phyloP scores from a whole-genome alignment of 1,140 invertebrate genomes.

The Tetramorium parvispinum region DNA sequence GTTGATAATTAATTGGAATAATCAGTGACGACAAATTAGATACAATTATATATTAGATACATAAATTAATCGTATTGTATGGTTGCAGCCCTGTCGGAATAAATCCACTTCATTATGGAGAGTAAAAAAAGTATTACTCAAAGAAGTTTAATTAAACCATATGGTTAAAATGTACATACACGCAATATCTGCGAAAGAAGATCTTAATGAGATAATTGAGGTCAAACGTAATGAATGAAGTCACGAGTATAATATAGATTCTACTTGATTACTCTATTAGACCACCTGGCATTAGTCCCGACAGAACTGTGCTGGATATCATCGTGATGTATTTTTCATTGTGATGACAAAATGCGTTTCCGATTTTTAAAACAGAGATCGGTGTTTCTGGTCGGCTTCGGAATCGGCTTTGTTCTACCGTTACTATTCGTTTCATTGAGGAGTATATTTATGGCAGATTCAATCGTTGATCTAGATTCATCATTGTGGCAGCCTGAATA shows the following conservation, averaged over 20 bases:
- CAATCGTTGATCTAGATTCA: background rate
- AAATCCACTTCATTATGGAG: background rate
- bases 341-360: constrained; percentile 41
- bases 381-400: constrained; percentile 69
- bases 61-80: constrained; percentile 1
- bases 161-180: background rate
- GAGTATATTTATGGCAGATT: constrained; percentile 1
- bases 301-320: background rate
- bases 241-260: background rate
- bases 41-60: background rate
- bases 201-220: constrained; percentile 45
- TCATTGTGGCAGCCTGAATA: constrained; percentile 27
- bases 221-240: constrained; percentile 43
- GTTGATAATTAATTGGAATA: background rate
- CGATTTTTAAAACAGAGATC: constrained; percentile 37
- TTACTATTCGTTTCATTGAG: constrained; percentile 54
- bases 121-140: background rate
- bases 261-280: background rate
- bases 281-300: background rate
- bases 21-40: background rate
- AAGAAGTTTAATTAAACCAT: no score
- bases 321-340: background rate
- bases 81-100: background rate
- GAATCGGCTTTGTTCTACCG: constrained; percentile 71
- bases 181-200: background rate